phyloP scores from a whole-genome alignment of 2,113 vertebrate species.

The Passer domesticus region DNA sequence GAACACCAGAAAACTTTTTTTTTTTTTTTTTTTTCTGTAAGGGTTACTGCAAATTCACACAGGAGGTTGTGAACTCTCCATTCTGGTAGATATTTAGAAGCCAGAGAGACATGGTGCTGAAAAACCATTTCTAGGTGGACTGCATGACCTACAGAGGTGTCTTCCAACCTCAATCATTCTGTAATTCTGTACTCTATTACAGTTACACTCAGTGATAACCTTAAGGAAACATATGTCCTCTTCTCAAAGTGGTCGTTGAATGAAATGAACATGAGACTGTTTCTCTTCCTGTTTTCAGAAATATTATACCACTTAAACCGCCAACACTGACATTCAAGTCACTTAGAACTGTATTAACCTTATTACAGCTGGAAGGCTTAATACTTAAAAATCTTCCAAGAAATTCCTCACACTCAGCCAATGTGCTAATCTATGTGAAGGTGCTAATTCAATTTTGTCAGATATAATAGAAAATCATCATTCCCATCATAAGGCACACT shows the following conservation, averaged over 20 bases:
- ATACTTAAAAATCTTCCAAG: background rate
- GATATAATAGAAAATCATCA: background rate
- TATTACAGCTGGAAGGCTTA: background rate
- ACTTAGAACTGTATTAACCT: background rate
- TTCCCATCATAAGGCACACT: background rate
- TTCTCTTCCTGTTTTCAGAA: background rate
- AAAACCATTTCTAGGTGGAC: background rate
- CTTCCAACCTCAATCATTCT: background rate
- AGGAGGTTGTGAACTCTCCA: background rate
- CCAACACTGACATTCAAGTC: background rate
- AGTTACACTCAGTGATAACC: background rate
- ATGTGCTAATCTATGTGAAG: background rate
- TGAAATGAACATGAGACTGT: background rate
- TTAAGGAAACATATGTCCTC: background rate
- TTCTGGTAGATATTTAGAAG: background rate
- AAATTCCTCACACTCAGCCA: background rate
- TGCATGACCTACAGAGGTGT: background rate
- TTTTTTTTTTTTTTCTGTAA: background rate
- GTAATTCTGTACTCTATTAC: background rate
- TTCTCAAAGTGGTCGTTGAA: background rate
- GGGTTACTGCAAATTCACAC: background rate
- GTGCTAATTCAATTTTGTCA: background rate
- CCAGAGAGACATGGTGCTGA: background rate
- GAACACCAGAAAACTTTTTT: background rate
- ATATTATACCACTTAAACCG: background rate